phyloP scores from a whole-genome alignment of 2,888 invertebrate species.

The Epinotia brunnichana region DNA sequence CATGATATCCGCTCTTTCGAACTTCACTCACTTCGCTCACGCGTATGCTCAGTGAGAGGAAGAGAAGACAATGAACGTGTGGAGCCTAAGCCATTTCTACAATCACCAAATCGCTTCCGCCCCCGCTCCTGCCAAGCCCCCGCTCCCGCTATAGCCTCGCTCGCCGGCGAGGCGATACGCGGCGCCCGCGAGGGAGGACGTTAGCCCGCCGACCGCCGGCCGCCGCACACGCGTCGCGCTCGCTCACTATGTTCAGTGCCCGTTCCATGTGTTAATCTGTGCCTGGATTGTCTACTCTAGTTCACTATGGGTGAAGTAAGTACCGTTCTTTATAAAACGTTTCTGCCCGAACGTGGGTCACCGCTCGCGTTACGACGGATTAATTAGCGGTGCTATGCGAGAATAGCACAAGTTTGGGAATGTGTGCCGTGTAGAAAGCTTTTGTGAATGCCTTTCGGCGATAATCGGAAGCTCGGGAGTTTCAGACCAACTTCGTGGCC shows the following conservation, averaged over 20 bases:
- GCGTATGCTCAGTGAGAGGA: too few relatives aligned
- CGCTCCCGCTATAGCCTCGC: slow-evolving; percentile 42
- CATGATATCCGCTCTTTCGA: too few relatives aligned
- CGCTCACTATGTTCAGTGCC: slow-evolving; percentile 68
- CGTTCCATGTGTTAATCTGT: slow-evolving; percentile 53
- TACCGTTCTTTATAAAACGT: slow-evolving; percentile 50
- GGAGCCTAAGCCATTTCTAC: too few relatives aligned
- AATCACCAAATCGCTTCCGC: slow-evolving; percentile 26
- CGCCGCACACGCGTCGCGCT: slow-evolving; percentile 51
- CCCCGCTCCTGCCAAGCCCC: slow-evolving; percentile 6
- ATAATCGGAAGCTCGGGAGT: slow-evolving; percentile 7
- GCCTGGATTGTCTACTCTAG: slow-evolving; percentile 56
- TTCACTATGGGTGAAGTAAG: slow-evolving; percentile 79
- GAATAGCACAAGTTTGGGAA: slow-evolving; percentile 60
- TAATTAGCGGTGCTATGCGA: slow-evolving; percentile 63
- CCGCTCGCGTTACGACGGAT: slow-evolving; percentile 53
- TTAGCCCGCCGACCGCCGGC: slow-evolving; percentile 72
- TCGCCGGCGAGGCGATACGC: slow-evolving; percentile 50
- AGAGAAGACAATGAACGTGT: too few relatives aligned
- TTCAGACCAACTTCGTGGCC: slow-evolving; percentile 6
- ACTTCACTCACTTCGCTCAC: too few relatives aligned
- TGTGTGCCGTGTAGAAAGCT: slow-evolving; percentile 73
- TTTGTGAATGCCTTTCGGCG: slow-evolving; percentile 43
- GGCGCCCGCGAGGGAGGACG: slow-evolving; percentile 62
- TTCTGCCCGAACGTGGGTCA: slow-evolving; percentile 44